Evolutionary conservation across 23 tunicate genomes (phyloP), one percentile per base, ranked within the genome.

Genomic region (Phallusia fumigata): DNA sequence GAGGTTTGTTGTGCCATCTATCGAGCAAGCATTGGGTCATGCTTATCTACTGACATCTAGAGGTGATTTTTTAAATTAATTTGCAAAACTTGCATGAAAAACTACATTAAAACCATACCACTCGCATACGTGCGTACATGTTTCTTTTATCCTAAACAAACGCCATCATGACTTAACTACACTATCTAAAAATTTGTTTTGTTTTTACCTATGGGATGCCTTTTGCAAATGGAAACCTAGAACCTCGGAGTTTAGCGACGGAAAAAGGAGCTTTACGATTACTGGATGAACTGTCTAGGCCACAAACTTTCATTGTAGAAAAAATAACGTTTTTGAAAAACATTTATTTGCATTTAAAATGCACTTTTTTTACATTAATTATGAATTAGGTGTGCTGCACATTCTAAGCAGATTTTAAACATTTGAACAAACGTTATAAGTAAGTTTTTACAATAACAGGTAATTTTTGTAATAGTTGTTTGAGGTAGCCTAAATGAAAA

Each of bases 161-260:
- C 8, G 28, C 13, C 5, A 58, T 58, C 15, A 13, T 58, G 16
- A 21, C 28, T 58, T 58, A 58, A 13, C 13, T 58, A 10, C 16
- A 58, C 15, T 13, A 24, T 21, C 26, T 58, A 6, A 6, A 58
- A 58, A 58, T 24, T 24, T 58, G 26, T 58, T 21, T 80, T 18
- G 22, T 26, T 32, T 80, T 80, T 36, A 80, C 83, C 1, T 80
- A 53, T 52, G 83, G 83, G 1, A 31, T 80, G 47, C 83, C 83
- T 3, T 52, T 80, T 13, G 31, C 36, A 15, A 31, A 53, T 2
- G 83, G 74, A 53, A 80, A 80, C 15, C 11, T 53, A 6, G 24
- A 33, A 21, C 44, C 32, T 18, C 65, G 30, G 53, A 64, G 18
- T 80, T 52, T 35, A 53, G 33, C 26, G 40, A 31, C 19, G 83